phyloP scores from a whole-genome alignment of 2,888 invertebrate genomes.

The Erebia epiphron region DNA sequence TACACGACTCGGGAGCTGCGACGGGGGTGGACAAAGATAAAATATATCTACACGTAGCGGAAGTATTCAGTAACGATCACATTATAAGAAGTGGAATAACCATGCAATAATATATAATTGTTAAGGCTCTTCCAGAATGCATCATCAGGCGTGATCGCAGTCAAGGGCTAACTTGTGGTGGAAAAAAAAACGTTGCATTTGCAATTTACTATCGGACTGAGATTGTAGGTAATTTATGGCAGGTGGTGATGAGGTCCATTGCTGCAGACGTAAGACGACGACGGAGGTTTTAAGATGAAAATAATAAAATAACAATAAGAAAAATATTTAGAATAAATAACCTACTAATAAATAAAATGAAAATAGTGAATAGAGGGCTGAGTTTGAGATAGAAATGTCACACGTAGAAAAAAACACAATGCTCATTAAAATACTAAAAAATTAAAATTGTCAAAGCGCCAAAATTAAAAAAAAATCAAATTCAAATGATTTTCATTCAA shows the following conservation, averaged over 20 bases:
- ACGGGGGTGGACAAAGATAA: not conserved
- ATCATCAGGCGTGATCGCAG: no score
- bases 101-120: not conserved
- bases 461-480: no score
- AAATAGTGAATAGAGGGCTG: not conserved
- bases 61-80: not conserved
- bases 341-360: no score
- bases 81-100: not conserved
- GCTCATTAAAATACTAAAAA: not conserved
- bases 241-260: no score
- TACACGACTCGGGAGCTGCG: not conserved
- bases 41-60: not conserved
- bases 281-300: not conserved
- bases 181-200: no score
- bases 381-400: not conserved
- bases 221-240: no score
- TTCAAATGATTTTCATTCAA: no score
- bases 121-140: not conserved
- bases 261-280: no score
- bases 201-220: no score
- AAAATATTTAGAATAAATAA: no score
- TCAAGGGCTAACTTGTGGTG: no score
- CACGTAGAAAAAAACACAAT: not conserved
- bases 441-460: not conserved
- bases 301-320: no score